Percentiles rank a stretch among this genome's conserved stretches.
phyloP scores from a whole-genome alignment of 1,140 invertebrate species.

The Caerostris extrusa region DNA sequence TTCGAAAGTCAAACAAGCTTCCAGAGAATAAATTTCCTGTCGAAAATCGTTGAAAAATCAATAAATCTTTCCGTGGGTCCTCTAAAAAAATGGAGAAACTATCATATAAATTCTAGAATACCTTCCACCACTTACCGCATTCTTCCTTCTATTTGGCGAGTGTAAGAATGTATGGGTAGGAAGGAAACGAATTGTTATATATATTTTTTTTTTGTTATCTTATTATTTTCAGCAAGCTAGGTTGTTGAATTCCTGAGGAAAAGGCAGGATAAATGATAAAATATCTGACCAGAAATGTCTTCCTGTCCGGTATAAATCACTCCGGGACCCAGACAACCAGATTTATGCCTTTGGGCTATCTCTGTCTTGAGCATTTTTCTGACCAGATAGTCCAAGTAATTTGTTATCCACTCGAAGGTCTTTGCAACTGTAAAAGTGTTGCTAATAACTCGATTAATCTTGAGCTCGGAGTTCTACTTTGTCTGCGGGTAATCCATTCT shows the following conservation, averaged over 20 bases:
- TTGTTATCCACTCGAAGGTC: slow-evolving; percentile 63
- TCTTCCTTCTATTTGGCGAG: slow-evolving; percentile 70
- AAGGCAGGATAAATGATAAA: slow-evolving; percentile 67
- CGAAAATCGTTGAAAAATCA: slow-evolving; percentile 74
- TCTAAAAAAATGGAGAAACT: slow-evolving; percentile 40
- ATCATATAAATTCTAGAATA: slow-evolving; percentile 70
- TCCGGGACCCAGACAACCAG: slow-evolving; percentile 57
- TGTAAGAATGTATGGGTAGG: slow-evolving; percentile 44
- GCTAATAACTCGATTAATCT: slow-evolving; percentile 76
- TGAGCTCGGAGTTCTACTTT: slow-evolving; percentile 8
- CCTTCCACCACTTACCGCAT: slow-evolving; percentile 70
- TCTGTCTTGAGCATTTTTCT: slow-evolving; percentile 73
- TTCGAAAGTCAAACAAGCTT: slow-evolving; percentile 72
- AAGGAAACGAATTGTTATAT: slow-evolving; percentile 1
- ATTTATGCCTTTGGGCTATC: slow-evolving; percentile 68
- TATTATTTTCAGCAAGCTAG: slow-evolving; percentile 47
- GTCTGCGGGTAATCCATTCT: slow-evolving; percentile 57
- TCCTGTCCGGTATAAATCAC: slow-evolving; percentile 73
- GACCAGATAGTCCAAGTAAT: slow-evolving; percentile 73
- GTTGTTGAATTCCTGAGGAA: slow-evolving; percentile 72
- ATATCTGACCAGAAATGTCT: slow-evolving; percentile 71
- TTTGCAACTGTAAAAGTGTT: slow-evolving; percentile 70
- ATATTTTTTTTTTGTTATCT: slow-evolving; percentile 59
- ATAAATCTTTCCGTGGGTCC: slow-evolving; percentile 65
- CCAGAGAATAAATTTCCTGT: slow-evolving; percentile 70